Base-by-base conservation (phyloP, 2,113 vertebrate genomes). In the Sapayoa aenigma region DNA sequence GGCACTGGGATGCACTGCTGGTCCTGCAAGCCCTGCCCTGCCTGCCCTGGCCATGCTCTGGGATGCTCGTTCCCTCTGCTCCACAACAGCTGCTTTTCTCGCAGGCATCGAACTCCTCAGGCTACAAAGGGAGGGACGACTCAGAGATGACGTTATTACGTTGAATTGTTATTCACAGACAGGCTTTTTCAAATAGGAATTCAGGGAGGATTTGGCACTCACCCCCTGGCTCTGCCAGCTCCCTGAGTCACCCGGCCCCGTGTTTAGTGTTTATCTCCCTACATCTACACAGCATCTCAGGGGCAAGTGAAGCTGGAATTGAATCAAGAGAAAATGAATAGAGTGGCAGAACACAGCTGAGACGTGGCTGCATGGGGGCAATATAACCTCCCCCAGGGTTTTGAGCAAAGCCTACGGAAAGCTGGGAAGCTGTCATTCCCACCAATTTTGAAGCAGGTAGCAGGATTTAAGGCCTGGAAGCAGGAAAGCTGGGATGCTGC, bases 141-240 rank as follows among this genome's bases (percentile, higher is more conserved):
- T 22, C 76, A 11, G 47, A 37, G 91, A 89, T 93, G 68, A 92
- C 9, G 46, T 76, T 41, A 92, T 65, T 35, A 3, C 8, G 12
- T 63, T 12, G 67, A 83, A 55, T 68, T 88, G 74, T 86, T 86
- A 21, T 63, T 63, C 80, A 24, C 44, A 15, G 83, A 25, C 20
- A 18, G 79, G 31, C 55, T 77, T 88, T 90, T 77, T 41, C 85
- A 62, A 88, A 56, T 10, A 19, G 75, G 79, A 83, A 46, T 85
- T 66, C 11, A 42, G 82, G 58, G 37, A 69, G 55, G 80, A 80
- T 81, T 95, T 92, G 88, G 59, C 88, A 58, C n/a, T 53, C 46
- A 46, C 41, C 11, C 30, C 19, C 73, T 41, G 41, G 42, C 79
- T 77, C 50, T 93, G 71, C 75, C 88, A 84, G 63, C 49, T 93